Base-by-base conservation (phyloP, 1,140 invertebrate genomes). In the Steinernema feltiae region DNA sequence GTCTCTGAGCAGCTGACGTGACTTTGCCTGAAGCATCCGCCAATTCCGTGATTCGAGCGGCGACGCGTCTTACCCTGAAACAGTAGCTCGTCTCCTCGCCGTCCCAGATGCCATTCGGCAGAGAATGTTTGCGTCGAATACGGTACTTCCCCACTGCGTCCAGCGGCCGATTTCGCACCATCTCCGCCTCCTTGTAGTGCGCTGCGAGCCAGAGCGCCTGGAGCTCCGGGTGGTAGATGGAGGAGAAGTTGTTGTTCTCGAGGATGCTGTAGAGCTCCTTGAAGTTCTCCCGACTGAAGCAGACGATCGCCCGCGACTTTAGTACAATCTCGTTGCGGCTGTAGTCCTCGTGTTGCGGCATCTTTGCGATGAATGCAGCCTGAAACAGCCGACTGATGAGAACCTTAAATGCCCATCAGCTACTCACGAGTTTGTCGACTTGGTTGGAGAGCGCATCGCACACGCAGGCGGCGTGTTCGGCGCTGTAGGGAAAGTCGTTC, bases 71-170 rank as follows among this genome's bases (percentile, higher is more conserved):
- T 24, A 85, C 84, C 48, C 84, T 97, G 88, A 99, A 98, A 89
- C 97, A 98, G 87, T 99, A 98, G 80, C 93, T 94, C 1, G 94
- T 98, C 87, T 98, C 95, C 87, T 99, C 97, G 30, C 97, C 97
- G 86, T 99, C 96, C 97, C 97, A 98, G 83, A 99, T 99, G 35
- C 96, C 98, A 79, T 94, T 88, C 7, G 97, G 97, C 79, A 99
- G 88, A 1, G 96, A 95, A 87, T 96, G 98, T 90, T 98, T 98
- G 86, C 94, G 91, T 32, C 97, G 89, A n/a, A 99, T 94, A 32
- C 97, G 89, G 89, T 99, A 99, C 88, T 99, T 98, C 53, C 91
- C 91, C 84, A 95, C 92, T 69, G 94, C 93, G 30, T 96, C 96
- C 75, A 98, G 89, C 46, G 94, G 92, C 87, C 94, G 90, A 0